These are phyloP conservation scores for Drosophila setifemur DNA, from an alignment of 1,140 invertebrate species.

Conservation along the genomic window DNA sequence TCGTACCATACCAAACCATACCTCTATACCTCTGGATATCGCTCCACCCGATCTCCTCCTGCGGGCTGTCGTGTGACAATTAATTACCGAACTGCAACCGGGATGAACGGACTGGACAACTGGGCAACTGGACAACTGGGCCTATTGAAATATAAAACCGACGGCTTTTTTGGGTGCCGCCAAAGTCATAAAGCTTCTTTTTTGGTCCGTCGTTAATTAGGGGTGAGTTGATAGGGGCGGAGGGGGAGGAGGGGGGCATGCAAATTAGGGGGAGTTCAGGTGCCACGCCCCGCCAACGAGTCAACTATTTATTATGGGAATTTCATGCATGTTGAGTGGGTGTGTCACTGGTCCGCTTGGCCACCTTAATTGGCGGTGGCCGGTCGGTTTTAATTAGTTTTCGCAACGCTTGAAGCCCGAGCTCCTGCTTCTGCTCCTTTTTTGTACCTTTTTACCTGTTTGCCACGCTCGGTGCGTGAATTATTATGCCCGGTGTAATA, in stretches of 20 bases:
- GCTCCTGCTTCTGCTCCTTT: constrained; percentile 6
- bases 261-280: constrained; percentile 61
- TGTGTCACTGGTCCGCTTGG: constrained; percentile 42
- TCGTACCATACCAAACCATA: too few relatives aligned
- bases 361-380: constrained; percentile 75
- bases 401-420: constrained; percentile 67
- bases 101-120: constrained; percentile 4
- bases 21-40: neutral
- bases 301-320: constrained; percentile 64
- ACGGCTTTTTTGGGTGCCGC: constrained; percentile 37
- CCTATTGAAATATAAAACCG: constrained; percentile 72
- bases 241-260: too few relatives aligned
- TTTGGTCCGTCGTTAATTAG: constrained; percentile 62
- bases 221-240: constrained; percentile 4
- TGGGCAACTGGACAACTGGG: neutral
- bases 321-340: constrained; percentile 42
- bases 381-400: constrained; percentile 78
- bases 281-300: constrained; percentile 19
- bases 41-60: neutral
- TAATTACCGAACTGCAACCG: constrained; percentile 53
- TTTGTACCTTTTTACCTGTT: constrained; percentile 3
- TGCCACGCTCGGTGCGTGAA: constrained; percentile 45
- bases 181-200: constrained; percentile 71
- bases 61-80: constrained; percentile 44
- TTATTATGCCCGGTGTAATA: constrained; percentile 68